phyloP scores from a whole-genome alignment of 2,888 invertebrate species.

The Melipona beecheii region DNA sequence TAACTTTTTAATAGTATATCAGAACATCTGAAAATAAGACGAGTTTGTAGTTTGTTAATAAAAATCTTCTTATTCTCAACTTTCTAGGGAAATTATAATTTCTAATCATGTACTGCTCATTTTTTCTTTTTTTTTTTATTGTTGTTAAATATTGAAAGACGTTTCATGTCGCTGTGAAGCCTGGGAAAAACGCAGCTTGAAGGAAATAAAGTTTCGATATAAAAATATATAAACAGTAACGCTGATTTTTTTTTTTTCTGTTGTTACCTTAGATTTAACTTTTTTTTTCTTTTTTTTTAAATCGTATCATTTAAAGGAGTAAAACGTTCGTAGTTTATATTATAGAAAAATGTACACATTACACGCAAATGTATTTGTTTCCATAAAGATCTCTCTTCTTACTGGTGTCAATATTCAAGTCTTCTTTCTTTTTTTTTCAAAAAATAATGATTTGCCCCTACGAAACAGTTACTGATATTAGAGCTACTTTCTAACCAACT shows the following conservation, averaged over 20 bases:
- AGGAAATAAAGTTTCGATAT: slow-evolving; percentile 50
- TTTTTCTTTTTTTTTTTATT: not conserved
- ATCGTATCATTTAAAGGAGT: slow-evolving; percentile 26
- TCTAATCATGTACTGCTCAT: not conserved
- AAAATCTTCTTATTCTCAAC: not conserved
- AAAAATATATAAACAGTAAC: slow-evolving; percentile 61
- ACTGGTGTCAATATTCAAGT: slow-evolving; percentile 8
- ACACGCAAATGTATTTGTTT: slow-evolving; percentile 6
- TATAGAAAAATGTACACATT: slow-evolving; percentile 48
- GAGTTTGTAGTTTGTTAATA: not conserved
- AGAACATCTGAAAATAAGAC: slow-evolving; percentile 9
- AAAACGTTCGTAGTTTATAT: slow-evolving; percentile 24
- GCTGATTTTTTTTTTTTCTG: slow-evolving; percentile 7
- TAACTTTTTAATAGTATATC: not conserved
- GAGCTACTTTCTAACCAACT: slow-evolving; percentile 22
- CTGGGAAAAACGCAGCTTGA: slow-evolving; percentile 35
- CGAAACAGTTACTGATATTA: slow-evolving; percentile 18
- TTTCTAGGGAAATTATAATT: not conserved
- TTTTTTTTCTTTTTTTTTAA: slow-evolving; percentile 8
- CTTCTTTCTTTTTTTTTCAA: not conserved
- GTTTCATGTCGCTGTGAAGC: slow-evolving; percentile 17
- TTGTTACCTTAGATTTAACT: slow-evolving; percentile 36
- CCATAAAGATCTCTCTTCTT: not conserved
- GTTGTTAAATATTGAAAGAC: slow-evolving; percentile 20
- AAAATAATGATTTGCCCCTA: slow-evolving; percentile 38